Evolutionary conservation across 2,888 invertebrate genomes (phyloP).

Genomic region (Cactoblastis cactorum): DNA sequence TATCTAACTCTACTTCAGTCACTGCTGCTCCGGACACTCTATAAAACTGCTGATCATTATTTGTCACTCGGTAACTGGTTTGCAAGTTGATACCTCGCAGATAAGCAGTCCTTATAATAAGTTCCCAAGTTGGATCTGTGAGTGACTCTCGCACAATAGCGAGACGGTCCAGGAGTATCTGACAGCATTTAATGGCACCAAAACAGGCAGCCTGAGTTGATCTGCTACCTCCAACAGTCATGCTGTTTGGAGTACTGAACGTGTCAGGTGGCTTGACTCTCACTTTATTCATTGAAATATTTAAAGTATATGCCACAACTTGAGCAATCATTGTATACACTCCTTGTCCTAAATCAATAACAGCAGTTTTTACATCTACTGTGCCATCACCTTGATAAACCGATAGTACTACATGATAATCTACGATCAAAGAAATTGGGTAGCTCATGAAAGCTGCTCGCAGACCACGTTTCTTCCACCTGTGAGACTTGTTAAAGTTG

Average conservation of each 20-base stretch:
- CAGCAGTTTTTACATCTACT: conserved; percentile 85
- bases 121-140: conserved; percentile 69
- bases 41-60: conserved; percentile 61
- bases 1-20: conserved; percentile 85
- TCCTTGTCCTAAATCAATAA: conserved; percentile 90
- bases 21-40: conserved; percentile 79
- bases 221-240: conserved; percentile 82
- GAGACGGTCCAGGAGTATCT: conserved; percentile 69
- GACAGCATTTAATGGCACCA: conserved; percentile 69
- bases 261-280: conserved; percentile 82
- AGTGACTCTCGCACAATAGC: conserved; percentile 58
- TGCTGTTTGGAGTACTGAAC: conserved; percentile 81
- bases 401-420: conserved; percentile 80
- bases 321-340: conserved; percentile 85
- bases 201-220: conserved; percentile 45
- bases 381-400: conserved; percentile 86
- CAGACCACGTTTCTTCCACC: conserved; percentile 89
- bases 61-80: conserved; percentile 42
- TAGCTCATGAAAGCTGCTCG: conserved; percentile 85
- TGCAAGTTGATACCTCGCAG: conserved; percentile 52
- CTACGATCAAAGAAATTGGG: conserved; percentile 70
- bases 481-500: conserved; percentile 82
- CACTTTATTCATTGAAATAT: conserved; percentile 82
- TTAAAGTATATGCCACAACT: conserved; percentile 82
- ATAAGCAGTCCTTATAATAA: conserved; percentile 70